These are phyloP conservation scores for Chondrilla cf. caribensis DNA, from an alignment of 37 sponge, comb jelly and placozoan species.

Conservation along the genomic window DNA sequence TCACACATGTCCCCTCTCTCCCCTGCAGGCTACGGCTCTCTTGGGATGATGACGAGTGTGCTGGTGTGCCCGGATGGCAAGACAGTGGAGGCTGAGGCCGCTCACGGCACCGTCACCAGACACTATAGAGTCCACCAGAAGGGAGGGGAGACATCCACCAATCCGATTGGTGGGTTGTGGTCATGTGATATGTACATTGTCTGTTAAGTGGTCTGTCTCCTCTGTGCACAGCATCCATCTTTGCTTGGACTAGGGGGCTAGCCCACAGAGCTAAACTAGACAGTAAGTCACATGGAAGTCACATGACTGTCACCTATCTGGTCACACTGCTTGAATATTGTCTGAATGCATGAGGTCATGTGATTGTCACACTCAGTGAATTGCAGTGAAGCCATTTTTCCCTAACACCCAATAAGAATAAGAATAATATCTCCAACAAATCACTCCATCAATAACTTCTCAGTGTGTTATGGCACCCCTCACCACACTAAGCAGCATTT, in stretches of 20 bases:
- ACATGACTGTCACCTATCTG: neutral
- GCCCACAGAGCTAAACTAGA: conserved; percentile 90
- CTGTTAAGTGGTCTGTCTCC: too few relatives aligned
- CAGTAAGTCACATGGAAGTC: conserved; percentile 38
- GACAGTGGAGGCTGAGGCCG: conserved; percentile 95
- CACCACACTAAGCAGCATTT: too few relatives aligned
- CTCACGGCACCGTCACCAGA: conserved; percentile 95
- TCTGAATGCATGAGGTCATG: too few relatives aligned
- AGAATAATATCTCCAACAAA: too few relatives aligned
- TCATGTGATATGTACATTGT: conserved; percentile 18
- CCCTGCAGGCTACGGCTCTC: conserved; percentile 78
- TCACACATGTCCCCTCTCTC: neutral
- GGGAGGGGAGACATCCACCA: conserved; percentile 90
- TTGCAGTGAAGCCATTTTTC: too few relatives aligned
- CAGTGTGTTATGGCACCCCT: too few relatives aligned
- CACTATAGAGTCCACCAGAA: conserved; percentile 92
- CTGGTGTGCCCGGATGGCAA: conserved; percentile 92
- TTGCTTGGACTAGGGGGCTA: conserved; percentile 94
- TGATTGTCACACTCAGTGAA: too few relatives aligned
- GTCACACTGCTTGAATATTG: too few relatives aligned
- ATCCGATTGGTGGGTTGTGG: conserved; percentile 75
- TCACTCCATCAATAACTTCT: too few relatives aligned
- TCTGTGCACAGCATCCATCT: conserved; percentile 94
- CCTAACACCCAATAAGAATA: too few relatives aligned
- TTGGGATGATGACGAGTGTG: conserved; percentile 99